Evolutionary conservation across 2,888 invertebrate species (phyloP).

Genomic region (Iselma pallidipennis): DNA sequence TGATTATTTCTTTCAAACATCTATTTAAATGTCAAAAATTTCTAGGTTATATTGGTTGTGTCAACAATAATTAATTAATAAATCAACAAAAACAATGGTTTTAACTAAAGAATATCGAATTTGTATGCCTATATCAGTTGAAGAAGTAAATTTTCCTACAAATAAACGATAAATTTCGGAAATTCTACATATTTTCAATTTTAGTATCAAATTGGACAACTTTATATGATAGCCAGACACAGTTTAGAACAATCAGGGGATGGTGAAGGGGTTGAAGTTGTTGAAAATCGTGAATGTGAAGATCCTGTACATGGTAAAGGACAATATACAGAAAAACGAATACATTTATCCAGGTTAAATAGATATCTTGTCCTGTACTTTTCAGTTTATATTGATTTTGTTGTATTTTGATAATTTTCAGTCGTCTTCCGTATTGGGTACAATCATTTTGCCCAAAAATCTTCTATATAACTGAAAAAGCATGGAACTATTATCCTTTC

Average conservation of each 20-base stretch:
- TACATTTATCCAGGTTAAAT: conserved; percentile 80
- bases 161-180: conserved; percentile 12
- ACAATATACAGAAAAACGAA: conserved; percentile 88
- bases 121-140: conserved; percentile 89
- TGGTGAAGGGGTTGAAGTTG: conserved; percentile 90
- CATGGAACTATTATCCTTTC: conserved; percentile 94
- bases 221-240: conserved; percentile 94
- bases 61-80: neutral
- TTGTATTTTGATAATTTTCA: conserved; percentile 58
- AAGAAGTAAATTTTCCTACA: conserved; percentile 69
- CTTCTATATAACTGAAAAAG: conserved; percentile 92
- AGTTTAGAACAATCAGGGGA: conserved; percentile 88
- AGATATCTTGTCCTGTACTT: neutral
- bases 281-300: conserved; percentile 79
- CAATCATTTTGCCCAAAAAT: conserved; percentile 85
- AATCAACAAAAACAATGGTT: conserved; percentile 65
- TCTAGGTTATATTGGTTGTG: neutral
- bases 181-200: conserved; percentile 39
- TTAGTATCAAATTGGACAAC: conserved; percentile 87
- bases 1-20: too few relatives aligned
- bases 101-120: conserved; percentile 87
- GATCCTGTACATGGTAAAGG: conserved; percentile 81
- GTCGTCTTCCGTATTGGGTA: conserved; percentile 88
- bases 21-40: neutral
- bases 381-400: neutral